Evolutionary conservation across 2,888 invertebrate species (phyloP), one percentile per base, ranked within the genome.

Genomic region (Spilarctia lutea): DNA sequence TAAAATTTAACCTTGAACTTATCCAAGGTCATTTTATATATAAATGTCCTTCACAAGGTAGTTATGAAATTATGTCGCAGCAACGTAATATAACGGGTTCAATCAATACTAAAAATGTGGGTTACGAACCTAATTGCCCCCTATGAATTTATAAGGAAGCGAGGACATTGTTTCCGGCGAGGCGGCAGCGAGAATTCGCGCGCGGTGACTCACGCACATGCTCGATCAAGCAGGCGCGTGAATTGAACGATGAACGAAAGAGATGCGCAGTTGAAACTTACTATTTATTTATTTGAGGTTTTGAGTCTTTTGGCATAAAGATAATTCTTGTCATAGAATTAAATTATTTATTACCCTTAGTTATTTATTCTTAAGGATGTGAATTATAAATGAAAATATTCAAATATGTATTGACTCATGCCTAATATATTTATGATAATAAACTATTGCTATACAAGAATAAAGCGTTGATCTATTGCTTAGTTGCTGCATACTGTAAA

Each of bases 61-160:
- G 30, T 30, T 63, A 16, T 63, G 18, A 30, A 63, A 63, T 60
- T 27, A 60, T 63, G 63, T 63, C 30, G 2, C 30, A 7, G 30
- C 7, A 18, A 74, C 70, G 65, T 39, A 68, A 76, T 65, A 73
- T 84, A 83, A 84, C 83, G 78, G 84, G 52, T 78, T 68, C 75
- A 79, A 80, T 75, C 68, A 75, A 74, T 74, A 68, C 65, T 35
- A 78, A 79, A 84, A 73, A 68, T 71, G 79, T 72, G 80, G 83
- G 80, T 81, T 81, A 83, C 76, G 81, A 80, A 86, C 87, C 85
- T 84, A 86, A 84, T 87, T 83, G 83, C 82, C 86, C 86, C 83
- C 85, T 82, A 79, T 83, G 78, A 75, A 75, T 83, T 77, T 81
- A 85, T 86, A 86, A 89, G 89, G 89, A 89, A 89, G 79, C 80